These are phyloP conservation scores for Drosophila siamana DNA, from an alignment of 2,888 invertebrate genomes.

Conservation along the genomic window DNA sequence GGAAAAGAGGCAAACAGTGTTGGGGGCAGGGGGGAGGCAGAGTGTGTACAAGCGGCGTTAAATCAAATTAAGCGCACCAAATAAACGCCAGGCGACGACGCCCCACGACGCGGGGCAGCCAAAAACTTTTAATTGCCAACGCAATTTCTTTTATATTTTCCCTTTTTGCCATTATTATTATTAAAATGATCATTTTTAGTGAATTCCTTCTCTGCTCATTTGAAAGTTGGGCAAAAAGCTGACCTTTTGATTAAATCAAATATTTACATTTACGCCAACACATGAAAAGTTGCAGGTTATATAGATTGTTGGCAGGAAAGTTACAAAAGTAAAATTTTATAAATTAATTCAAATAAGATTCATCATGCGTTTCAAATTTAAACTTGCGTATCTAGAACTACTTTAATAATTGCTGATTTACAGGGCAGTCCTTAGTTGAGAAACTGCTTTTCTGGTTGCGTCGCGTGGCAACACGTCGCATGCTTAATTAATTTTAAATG, in stretches of 20 bases:
- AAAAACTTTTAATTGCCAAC: slow-evolving; percentile 69
- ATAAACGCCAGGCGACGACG: slow-evolving; percentile 27
- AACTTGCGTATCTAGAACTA: too few species aligned
- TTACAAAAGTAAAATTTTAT: too few species aligned
- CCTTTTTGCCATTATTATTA: slow-evolving; percentile 17
- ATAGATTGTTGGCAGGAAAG: too few species aligned
- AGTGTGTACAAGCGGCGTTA: slow-evolving; percentile 36
- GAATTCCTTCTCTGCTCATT: not conserved
- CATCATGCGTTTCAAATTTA: too few species aligned
- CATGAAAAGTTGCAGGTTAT: too few species aligned
- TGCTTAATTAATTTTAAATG: slow-evolving; percentile 78
- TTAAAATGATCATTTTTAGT: slow-evolving; percentile 3
- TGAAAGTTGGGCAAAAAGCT: slow-evolving; percentile 13
- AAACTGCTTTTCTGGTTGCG: not conserved
- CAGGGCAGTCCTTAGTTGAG: not conserved
- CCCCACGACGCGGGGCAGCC: not conserved
- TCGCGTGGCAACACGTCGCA: slow-evolving; percentile 28
- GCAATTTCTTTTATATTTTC: slow-evolving; percentile 37
- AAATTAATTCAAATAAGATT: too few species aligned
- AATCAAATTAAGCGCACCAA: slow-evolving; percentile 67
- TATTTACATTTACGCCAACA: not conserved
- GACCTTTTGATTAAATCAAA: slow-evolving; percentile 16
- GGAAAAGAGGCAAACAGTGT: not conserved
- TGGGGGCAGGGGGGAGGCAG: not conserved
- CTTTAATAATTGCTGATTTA: not conserved